Evolutionary conservation across 2,888 invertebrate genomes (phyloP).

Genomic region (Tipula confusa): DNA sequence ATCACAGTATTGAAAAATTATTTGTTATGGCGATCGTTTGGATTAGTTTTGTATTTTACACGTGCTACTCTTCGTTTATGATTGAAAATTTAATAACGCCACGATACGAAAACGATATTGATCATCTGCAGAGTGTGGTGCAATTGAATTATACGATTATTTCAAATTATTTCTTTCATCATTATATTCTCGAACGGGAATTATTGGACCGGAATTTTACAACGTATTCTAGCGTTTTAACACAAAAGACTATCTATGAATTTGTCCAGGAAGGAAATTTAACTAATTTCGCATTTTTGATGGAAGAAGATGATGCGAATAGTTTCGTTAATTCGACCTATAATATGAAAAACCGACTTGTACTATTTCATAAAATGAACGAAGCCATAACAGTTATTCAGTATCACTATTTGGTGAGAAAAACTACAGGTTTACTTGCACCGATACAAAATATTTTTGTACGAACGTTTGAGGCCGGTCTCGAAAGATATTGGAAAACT

Average conservation of each 20-base stretch:
- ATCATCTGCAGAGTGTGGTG: not conserved
- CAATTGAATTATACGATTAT: too few species aligned
- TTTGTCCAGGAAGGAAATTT: not conserved
- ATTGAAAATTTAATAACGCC: not conserved
- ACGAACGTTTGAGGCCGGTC: not conserved
- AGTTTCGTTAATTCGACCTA: not conserved
- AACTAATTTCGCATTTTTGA: not conserved
- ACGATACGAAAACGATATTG: not conserved
- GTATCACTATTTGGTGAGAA: not conserved
- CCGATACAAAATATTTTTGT: not conserved
- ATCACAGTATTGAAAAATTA: not conserved
- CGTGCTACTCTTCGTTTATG: not conserved
- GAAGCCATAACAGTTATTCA: not conserved
- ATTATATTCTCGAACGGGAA: too few species aligned
- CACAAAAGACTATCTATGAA: not conserved
- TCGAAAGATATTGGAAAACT: not conserved
- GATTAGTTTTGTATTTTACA: not conserved
- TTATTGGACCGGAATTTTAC: not conserved
- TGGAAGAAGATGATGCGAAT: not conserved
- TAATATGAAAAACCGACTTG: not conserved
- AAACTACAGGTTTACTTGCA: not conserved
- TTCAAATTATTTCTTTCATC: not conserved
- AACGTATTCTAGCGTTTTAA: not conserved
- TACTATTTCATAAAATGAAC: not conserved
- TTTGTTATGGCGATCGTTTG: not conserved